phyloP scores from a whole-genome alignment of 2,888 invertebrate genomes.

The Synanthedon formicaeformis region DNA sequence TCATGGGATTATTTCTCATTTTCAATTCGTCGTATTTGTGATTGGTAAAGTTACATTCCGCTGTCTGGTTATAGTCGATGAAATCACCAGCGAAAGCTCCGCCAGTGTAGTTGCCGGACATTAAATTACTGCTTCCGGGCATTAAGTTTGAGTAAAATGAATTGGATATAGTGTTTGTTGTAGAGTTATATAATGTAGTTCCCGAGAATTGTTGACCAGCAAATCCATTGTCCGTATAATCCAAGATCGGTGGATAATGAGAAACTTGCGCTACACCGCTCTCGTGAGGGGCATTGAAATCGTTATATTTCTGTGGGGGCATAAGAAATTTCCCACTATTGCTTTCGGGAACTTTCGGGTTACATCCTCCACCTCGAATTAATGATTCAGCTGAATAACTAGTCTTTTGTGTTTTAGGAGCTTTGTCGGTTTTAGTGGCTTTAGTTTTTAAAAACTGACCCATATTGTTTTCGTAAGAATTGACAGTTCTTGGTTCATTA shows the following conservation, averaged over 20 bases:
- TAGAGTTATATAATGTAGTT: constrained; percentile 53
- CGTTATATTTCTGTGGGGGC: constrained; percentile 48
- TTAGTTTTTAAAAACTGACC: constrained; percentile 45
- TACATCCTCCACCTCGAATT: constrained; percentile 46
- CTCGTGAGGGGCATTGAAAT: constrained; percentile 44
- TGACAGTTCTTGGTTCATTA: constrained; percentile 38
- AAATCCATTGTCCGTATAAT: constrained; percentile 55
- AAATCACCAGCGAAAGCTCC: constrained; percentile 53
- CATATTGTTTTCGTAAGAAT: constrained; percentile 35
- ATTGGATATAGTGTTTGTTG: constrained; percentile 59
- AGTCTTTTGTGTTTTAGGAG: constrained; percentile 46
- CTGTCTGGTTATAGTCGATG: constrained; percentile 53
- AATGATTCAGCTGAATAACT: constrained; percentile 61
- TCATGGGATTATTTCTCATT: constrained; percentile 44
- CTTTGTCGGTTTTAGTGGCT: constrained; percentile 44
- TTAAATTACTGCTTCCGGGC: constrained; percentile 50
- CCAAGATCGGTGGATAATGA: constrained; percentile 57
- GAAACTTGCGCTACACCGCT: constrained; percentile 58
- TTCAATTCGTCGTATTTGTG: constrained; percentile 60
- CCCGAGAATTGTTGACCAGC: constrained; percentile 55
- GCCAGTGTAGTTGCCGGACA: constrained; percentile 49
- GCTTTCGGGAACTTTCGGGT: constrained; percentile 45
- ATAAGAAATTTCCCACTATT: constrained; percentile 39
- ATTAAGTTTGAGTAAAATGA: constrained; percentile 62
- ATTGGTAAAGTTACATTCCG: constrained; percentile 55